These are phyloP conservation scores for Pardalotus punctatus DNA, from an alignment of 2,113 vertebrate genomes.

Conservation along the genomic window DNA sequence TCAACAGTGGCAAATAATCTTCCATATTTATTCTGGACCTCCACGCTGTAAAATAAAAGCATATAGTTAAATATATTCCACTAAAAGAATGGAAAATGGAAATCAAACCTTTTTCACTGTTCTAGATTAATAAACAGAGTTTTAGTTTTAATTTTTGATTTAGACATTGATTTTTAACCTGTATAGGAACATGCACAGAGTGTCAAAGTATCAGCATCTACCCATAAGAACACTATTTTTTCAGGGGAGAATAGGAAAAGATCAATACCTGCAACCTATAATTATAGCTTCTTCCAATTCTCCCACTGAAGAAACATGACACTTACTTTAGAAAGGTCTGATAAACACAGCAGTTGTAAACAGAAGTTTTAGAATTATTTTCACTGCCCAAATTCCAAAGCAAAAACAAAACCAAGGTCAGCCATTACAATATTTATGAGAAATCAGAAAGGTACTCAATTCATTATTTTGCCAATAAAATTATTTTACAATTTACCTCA, in stretches of 20 bases:
- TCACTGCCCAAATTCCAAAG: background rate
- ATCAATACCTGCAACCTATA: background rate
- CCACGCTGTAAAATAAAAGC: conserved; percentile 72
- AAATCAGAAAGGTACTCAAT: background rate
- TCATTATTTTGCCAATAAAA: background rate
- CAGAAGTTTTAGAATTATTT: background rate
- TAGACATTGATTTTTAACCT: background rate
- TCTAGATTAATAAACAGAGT: background rate
- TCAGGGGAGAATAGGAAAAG: background rate
- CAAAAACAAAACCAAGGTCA: background rate
- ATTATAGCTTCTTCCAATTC: background rate
- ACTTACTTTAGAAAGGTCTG: background rate
- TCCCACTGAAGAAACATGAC: background rate
- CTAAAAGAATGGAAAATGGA: background rate
- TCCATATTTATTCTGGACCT: conserved; percentile 73
- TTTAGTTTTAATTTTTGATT: background rate
- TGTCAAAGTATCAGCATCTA: background rate
- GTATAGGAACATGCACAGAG: background rate
- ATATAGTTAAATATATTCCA: background rate
- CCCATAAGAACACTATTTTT: background rate
- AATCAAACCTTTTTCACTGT: background rate
- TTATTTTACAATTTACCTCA: background rate
- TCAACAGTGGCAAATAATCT: conserved; percentile 3
- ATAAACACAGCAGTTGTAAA: background rate
- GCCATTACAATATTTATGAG: background rate